Percentiles rank a stretch among this genome's conserved stretches.
phyloP scores from a whole-genome alignment of 2,113 vertebrate species.

The Okapia johnstoni region DNA sequence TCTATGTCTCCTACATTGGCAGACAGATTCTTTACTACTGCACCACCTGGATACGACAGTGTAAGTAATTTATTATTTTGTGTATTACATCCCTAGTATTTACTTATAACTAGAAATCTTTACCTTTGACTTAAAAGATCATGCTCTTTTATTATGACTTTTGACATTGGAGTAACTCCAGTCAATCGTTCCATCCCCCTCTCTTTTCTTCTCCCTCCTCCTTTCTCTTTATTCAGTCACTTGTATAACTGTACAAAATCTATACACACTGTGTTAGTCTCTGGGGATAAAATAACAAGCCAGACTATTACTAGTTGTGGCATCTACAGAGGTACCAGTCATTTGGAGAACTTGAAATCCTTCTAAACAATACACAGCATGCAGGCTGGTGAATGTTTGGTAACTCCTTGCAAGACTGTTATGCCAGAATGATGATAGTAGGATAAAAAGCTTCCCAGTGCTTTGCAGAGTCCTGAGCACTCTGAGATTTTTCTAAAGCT shows the following conservation, averaged over 20 bases:
- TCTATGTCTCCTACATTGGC: not conserved
- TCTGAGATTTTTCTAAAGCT: conserved; percentile 54
- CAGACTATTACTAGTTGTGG: not conserved
- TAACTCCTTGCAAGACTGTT: conserved; percentile 11
- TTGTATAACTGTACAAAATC: not conserved
- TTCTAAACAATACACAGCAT: not conserved
- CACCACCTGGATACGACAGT: not conserved
- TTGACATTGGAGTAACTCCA: not conserved
- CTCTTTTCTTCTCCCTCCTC: not conserved
- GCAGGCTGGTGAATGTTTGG: conserved; percentile 17
- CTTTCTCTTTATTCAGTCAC: not conserved
- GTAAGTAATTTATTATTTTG: not conserved
- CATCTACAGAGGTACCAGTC: not conserved
- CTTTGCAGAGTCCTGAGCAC: conserved; percentile 37
- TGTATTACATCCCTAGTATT: not conserved
- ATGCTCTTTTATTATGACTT: not conserved
- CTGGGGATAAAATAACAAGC: not conserved
- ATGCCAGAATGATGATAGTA: not conserved
- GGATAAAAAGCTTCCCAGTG: conserved; percentile 53
- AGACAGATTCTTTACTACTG: not conserved
- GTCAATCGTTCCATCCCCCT: not conserved
- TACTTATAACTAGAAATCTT: not conserved
- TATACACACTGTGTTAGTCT: not conserved
- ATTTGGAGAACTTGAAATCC: not conserved
- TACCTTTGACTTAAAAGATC: not conserved